Conservation (phyloP, 2,797 vertebrate genomes). For the Hypotaenidia philippensis region DNA sequence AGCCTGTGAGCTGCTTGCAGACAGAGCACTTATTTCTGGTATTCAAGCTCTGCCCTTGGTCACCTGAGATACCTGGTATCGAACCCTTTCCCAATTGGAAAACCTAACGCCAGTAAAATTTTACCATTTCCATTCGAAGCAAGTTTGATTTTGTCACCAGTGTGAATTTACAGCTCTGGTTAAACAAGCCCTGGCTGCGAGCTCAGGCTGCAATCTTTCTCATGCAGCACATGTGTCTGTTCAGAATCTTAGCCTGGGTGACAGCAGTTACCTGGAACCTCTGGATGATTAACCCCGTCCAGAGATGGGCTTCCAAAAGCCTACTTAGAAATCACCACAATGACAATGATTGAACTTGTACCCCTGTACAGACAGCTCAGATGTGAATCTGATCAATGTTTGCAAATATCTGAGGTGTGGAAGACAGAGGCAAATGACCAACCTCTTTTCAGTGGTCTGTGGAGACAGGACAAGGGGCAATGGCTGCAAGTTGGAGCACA, state of each 20-base stretch:
- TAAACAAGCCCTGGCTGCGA: neutral
- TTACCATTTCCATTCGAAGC: neutral
- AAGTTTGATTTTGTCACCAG: neutral
- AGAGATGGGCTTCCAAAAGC: neutral
- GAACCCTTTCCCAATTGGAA: neutral
- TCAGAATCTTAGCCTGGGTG: neutral
- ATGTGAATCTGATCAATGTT: accelerated
- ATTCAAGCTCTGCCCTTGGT: neutral
- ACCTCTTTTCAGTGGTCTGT: too few relatives aligned
- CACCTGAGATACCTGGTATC: neutral
- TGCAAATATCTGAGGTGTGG: too few relatives aligned
- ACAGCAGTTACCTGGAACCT: neutral
- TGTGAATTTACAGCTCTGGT: neutral
- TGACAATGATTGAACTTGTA: neutral
- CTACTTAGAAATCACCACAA: neutral
- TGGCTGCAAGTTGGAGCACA: too few relatives aligned
- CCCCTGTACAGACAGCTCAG: neutral
- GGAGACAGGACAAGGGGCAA: too few relatives aligned
- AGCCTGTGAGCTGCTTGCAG: neutral
- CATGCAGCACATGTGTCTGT: neutral
- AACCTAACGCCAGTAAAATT: neutral
- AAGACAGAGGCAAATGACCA: too few relatives aligned
- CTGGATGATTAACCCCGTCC: accelerated
- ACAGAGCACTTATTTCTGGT: neutral
- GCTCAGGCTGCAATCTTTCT: neutral